A percentile compares a stretch with the other conserved stretches of the same genome.
phyloP scores from a whole-genome alignment of 2,797 vertebrate genomes.

The Buceros bicornis region DNA sequence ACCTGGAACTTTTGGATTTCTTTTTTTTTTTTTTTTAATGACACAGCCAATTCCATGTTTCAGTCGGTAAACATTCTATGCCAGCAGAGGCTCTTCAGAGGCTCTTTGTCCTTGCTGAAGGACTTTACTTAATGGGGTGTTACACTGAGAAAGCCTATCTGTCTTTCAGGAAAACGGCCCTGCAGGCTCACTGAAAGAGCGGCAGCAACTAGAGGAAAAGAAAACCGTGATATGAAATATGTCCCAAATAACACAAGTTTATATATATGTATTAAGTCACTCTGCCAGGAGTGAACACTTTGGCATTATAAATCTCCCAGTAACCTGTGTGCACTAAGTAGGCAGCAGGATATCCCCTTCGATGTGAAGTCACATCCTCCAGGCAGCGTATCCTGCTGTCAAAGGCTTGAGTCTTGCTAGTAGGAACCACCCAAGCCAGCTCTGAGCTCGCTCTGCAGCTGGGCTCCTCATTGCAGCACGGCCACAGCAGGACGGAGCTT shows the following conservation, averaged over 20 bases:
- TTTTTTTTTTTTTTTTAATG: background rate
- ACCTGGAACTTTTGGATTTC: background rate
- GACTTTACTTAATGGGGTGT: slow-evolving; percentile 60
- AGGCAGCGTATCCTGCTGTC: fast-evolving
- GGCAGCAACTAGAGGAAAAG: background rate
- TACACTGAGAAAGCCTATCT: slow-evolving; percentile 45
- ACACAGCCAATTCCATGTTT: background rate
- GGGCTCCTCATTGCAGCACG: background rate
- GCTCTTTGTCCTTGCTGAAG: slow-evolving; percentile 61
- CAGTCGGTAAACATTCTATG: slow-evolving; percentile 18
- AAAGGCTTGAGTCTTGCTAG: background rate
- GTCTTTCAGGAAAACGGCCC: slow-evolving; percentile 51
- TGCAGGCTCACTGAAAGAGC: background rate
- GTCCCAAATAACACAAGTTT: background rate
- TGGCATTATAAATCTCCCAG: background rate
- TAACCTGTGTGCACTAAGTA: background rate
- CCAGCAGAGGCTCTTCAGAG: slow-evolving; percentile 26
- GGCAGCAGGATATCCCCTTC: background rate
- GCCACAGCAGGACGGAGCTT: fast-evolving
- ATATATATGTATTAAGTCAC: slow-evolving; percentile 10
- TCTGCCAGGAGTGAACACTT: background rate
- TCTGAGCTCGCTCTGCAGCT: background rate
- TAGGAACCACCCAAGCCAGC: background rate
- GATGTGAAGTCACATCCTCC: background rate
- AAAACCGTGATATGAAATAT: slow-evolving; percentile 20